Evolutionary conservation across 2,797 vertebrate genomes (phyloP), one percentile per base, ranked within the genome.

Genomic region (Falco biarmicus): DNA sequence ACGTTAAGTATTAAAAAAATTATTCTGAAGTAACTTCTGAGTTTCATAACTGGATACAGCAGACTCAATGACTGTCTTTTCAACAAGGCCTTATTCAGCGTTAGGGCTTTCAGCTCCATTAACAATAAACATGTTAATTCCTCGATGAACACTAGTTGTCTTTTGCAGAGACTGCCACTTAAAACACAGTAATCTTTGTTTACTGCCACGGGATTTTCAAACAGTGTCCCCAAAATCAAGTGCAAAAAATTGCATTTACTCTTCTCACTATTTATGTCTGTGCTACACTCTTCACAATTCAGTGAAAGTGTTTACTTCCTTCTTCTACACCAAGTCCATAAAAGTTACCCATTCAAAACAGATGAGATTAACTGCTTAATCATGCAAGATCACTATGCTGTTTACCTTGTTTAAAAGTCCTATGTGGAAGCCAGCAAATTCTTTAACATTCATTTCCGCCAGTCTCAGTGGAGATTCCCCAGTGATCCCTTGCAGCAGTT

Each of bases 351-450:
- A 29, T 41, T 86, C 76, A 41, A 85, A 93, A 79, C 14, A 94
- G 39, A 45, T 22, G 19, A 86, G 34, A 73, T 53, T 53, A 76
- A 64, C 37, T 37, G 26, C 61, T 90, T 59, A 77, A 16, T 50
- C 57, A 60, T 28, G 24, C 50, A 78, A 43, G 48, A 60, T 17
- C 24, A 26, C 34, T 26, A 3, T 3, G 17, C 31, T 59, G 47
- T 85, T 97, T 98, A 99, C 99, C 99, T 99, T 99, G 98, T 99
- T 99, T 96, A 99, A 97, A 81, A 99, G 98, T 28, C 98, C 99
- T 69, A 99, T 98, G 97, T 99, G 99, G 97, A 99, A 99, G 80
- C 99, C 99, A 24, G 99, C 98, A 65, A 99, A 99, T 97, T 99
- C 99, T 97, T 99, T 99, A 94, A 99, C 98, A 94, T 98, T 99